phyloP scores from a whole-genome alignment of 2,113 vertebrate genomes.

The Dinomys branickii region DNA sequence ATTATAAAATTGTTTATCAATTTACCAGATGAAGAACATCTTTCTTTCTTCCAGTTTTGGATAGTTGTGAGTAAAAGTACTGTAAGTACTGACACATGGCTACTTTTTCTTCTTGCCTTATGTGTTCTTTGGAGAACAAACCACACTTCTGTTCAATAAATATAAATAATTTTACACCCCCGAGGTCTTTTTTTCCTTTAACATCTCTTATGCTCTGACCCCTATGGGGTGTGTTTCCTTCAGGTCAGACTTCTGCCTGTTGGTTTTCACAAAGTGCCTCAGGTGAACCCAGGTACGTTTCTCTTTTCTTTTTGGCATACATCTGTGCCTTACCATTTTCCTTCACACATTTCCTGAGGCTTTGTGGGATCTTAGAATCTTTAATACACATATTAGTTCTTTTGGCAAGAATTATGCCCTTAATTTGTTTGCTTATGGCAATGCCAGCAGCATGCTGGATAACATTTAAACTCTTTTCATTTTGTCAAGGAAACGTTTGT shows the following conservation, averaged over 20 bases:
- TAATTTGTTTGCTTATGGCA: neutral
- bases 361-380: neutral
- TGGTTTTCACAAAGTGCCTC: neutral
- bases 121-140: neutral
- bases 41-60: neutral
- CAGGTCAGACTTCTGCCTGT: neutral
- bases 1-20: neutral
- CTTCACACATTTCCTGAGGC: neutral
- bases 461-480: neutral
- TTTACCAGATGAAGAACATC: neutral
- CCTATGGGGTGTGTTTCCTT: neutral
- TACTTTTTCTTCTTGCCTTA: neutral
- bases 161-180: neutral
- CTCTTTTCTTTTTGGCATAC: neutral
- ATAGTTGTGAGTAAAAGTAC: neutral
- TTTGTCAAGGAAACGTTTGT: neutral
- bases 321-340: neutral
- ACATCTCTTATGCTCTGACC: neutral
- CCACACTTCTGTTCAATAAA: neutral
- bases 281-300: neutral
- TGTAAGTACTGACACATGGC: neutral
- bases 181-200: neutral
- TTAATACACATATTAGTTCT: neutral
- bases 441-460: no score
- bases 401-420: neutral